A percentile compares a stretch with the other conserved stretches of the same genome.
Evolutionary conservation across 2,888 invertebrate species (phyloP).

Genomic region (Sepioteuthis lessoniana): DNA sequence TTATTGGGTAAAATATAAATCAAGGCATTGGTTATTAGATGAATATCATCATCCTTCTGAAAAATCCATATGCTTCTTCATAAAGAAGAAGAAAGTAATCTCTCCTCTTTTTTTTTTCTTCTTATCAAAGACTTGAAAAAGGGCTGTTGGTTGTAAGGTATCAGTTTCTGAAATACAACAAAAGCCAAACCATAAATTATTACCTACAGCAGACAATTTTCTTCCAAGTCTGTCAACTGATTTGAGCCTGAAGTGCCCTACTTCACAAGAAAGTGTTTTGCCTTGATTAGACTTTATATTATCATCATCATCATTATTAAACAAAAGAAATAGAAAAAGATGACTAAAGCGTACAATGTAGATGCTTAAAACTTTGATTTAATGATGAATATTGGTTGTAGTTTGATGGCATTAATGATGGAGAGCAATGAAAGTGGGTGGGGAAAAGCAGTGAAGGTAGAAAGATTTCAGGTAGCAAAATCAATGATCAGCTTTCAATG

Average conservation of each 20-base stretch:
- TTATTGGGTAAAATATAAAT: background rate
- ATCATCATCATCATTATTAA: background rate
- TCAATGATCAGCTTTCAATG: no score
- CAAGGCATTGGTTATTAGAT: background rate
- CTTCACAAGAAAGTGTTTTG: background rate
- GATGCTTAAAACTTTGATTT: no score
- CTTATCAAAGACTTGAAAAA: background rate
- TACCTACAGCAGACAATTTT: background rate
- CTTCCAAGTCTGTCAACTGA: background rate
- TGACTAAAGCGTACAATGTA: no score
- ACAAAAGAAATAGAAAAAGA: background rate
- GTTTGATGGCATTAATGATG: no score
- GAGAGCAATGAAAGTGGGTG: no score
- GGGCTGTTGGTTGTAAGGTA: background rate
- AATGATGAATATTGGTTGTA: no score
- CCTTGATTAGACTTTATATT: background rate
- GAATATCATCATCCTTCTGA: background rate
- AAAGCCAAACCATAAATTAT: background rate
- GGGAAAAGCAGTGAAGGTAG: no score
- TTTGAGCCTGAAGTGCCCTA: background rate
- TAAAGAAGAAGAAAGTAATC: background rate
- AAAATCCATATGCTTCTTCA: background rate
- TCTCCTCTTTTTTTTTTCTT: background rate
- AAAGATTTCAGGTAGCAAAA: no score
- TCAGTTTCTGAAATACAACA: background rate